Evolutionary conservation across 2,888 invertebrate species (phyloP), one percentile per base, ranked within the genome.

Genomic region (Clivina fossor): DNA sequence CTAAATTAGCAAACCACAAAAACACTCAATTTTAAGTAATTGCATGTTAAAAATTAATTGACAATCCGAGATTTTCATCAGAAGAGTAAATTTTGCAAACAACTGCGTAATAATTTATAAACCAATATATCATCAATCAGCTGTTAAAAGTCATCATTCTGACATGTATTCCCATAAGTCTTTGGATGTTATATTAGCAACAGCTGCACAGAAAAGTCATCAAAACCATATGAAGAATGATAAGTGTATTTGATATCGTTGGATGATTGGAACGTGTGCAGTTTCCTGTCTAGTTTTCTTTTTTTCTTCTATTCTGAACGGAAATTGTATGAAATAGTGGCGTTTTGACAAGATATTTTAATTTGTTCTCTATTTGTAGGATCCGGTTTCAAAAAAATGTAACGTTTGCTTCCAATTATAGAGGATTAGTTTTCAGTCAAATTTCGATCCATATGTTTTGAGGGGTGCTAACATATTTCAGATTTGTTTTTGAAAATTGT

Each of bases 271-370:
- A 33, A 33, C 7, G 7, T n/a, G 13, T 19, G 49, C 37, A 30
- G 35, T 50, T 40, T 38, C 50, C 50, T 50, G 28, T 8, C 46
- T 13, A 5, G 26, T 5, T 8, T 26, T 26, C 26, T 26, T 7
- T 8, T 32, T 33, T 22, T 30, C 26, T 26, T 26, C 26, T 26
- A 26, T 8, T 32, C 43, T 22, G 41, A 50, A 50, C 51, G 51
- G 41, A 51, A 41, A 51, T 43, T 49, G 41, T 51, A 51, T 20
- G 22, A 51, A 51, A 51, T 51, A 26, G 43, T 41, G 51, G 32
- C 51, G 40, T 51, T 51, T 43, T 51, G 41, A 51, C 51, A 51
- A 51, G 51, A 51, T 51, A 51, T 41, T 51, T 51, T 51, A 51
- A 51, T 51, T 51, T 51, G 51, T 51, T 41, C 22, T 35, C 43